Evolutionary conservation across 2,113 vertebrate species (phyloP).

Genomic region (Rhea americana): DNA sequence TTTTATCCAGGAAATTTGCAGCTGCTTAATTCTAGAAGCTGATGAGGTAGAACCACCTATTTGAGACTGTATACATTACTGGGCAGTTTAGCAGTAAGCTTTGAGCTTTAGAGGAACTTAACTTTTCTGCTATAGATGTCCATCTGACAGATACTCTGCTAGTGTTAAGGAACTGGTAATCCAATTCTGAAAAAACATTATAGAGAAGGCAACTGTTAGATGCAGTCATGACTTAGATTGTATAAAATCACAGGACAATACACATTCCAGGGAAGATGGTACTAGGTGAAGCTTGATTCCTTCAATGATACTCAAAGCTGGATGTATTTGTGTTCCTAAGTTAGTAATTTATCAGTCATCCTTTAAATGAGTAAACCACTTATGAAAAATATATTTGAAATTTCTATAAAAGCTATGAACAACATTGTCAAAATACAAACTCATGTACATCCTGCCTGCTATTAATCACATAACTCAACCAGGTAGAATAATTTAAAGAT

Average conservation of each 20-base stretch:
- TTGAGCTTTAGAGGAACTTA: not conserved
- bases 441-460: not conserved
- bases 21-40: not conserved
- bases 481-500: not conserved
- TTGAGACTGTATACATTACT: not conserved
- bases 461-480: not conserved
- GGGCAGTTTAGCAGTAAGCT: not conserved
- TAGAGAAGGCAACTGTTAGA: too few relatives aligned
- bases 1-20: not conserved
- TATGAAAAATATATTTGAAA: not conserved
- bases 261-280: fast-evolving
- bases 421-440: not conserved
- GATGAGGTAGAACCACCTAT: not conserved
- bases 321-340: not conserved
- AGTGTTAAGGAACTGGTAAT: not conserved
- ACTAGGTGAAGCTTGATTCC: not conserved
- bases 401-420: not conserved
- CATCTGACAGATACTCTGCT: not conserved
- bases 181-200: not conserved
- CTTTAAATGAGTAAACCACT: not conserved
- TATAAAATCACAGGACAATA: not conserved
- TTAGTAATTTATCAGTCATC: too few relatives aligned
- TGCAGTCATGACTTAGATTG: not conserved
- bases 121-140: not conserved
- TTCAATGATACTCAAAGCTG: not conserved